A percentile compares a stretch with the other conserved stretches of the same genome.
Evolutionary conservation across 2,113 vertebrate genomes (phyloP).

Genomic region (Pseudopodoces humilis): DNA sequence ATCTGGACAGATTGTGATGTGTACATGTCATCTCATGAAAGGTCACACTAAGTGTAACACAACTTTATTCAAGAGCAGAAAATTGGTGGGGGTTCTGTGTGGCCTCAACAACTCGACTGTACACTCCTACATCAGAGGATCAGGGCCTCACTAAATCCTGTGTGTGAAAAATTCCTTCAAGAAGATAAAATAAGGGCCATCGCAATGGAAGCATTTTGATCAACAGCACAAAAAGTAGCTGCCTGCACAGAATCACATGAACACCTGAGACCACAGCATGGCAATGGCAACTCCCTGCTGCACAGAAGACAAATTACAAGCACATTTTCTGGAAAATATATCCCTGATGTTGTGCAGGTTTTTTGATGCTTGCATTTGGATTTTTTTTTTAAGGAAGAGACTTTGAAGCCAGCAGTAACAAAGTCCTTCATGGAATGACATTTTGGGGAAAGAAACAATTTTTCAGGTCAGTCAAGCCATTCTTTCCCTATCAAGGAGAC

Average conservation of each 20-base stretch:
- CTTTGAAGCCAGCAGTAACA: background rate
- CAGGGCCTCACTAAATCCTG: background rate
- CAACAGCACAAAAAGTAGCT: constrained; percentile 13
- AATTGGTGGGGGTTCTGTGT: background rate
- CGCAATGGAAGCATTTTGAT: constrained; percentile 47
- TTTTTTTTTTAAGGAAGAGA: background rate
- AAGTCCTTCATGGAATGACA: background rate
- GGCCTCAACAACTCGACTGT: background rate
- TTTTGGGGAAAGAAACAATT: background rate
- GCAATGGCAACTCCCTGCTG: constrained; percentile 34
- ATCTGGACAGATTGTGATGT: background rate
- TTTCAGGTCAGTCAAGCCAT: background rate
- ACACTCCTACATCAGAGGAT: background rate
- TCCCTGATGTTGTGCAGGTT: background rate
- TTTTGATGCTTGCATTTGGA: background rate
- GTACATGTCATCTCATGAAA: background rate
- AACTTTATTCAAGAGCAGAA: background rate
- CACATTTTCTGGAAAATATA: constrained; percentile 1
- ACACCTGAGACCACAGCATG: constrained; percentile 52
- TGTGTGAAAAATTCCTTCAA: background rate
- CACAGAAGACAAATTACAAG: constrained; percentile 37
- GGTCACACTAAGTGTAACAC: background rate
- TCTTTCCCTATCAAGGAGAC: background rate
- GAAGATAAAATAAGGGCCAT: constrained; percentile 5
- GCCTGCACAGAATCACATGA: constrained; percentile 33